These are phyloP conservation scores for Astyanax mexicanus DNA, from an alignment of 2,797 vertebrate species.

Conservation along the genomic window DNA sequence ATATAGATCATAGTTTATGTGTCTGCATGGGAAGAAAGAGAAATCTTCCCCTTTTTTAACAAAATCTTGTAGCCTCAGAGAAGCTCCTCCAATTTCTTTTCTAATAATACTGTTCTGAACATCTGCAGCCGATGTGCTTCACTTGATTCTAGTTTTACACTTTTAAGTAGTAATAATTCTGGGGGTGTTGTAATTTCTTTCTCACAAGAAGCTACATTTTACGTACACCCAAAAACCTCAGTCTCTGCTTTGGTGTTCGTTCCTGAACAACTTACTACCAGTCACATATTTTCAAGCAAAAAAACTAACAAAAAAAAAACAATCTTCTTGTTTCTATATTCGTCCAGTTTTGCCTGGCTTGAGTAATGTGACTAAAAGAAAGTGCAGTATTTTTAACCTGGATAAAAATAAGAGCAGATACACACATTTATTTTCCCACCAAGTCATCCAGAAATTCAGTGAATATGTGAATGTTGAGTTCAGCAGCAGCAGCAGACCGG, in stretches of 20 bases:
- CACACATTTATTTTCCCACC: slow-evolving; percentile 1
- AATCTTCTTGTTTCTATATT: not conserved
- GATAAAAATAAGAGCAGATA: not conserved
- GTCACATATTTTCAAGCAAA: not conserved
- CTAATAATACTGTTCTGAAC: no score
- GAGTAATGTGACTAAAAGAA: slow-evolving; percentile 1
- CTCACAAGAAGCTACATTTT: no score
- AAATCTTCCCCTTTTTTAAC: no score
- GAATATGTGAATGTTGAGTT: slow-evolving; percentile 2
- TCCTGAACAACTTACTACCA: not conserved
- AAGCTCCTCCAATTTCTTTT: no score
- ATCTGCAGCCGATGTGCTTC: no score
- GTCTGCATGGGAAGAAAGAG: no score
- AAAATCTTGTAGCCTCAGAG: no score
- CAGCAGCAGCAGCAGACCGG: slow-evolving; percentile 43
- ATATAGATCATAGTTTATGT: no score
- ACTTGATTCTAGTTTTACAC: no score
- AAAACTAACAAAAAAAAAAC: not conserved
- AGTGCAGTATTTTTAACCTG: slow-evolving; percentile 32
- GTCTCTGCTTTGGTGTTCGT: no score
- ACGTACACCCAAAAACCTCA: not conserved
- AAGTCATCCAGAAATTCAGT: slow-evolving; percentile 13
- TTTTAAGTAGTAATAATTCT: no score
- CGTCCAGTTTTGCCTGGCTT: not conserved
- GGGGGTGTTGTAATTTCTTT: no score